Evolutionary conservation across 2,113 vertebrate species (phyloP).

Genomic region (Mixornis gularis): DNA sequence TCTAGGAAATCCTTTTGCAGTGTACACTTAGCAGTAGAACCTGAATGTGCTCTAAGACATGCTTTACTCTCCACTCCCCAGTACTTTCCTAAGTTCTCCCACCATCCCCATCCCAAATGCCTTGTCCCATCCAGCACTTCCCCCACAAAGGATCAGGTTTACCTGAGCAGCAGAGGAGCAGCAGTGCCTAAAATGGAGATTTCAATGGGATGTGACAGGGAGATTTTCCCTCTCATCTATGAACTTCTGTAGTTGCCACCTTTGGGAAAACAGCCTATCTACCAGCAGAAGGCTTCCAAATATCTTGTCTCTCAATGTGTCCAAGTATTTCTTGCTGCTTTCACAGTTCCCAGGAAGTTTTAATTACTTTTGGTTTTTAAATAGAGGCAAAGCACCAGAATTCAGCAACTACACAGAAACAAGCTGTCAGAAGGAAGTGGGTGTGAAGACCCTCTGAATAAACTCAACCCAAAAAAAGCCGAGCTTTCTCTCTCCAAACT

Average conservation of each 20-base stretch:
- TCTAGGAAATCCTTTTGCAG: slow-evolving; percentile 4
- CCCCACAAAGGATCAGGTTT: slow-evolving; percentile 49
- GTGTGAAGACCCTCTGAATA: slow-evolving; percentile 5
- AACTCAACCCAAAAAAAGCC: slow-evolving; percentile 3
- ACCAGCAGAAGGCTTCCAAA: slow-evolving; percentile 12
- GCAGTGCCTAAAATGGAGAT: slow-evolving; percentile 42
- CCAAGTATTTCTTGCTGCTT: slow-evolving; percentile 17
- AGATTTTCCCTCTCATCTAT: slow-evolving; percentile 35
- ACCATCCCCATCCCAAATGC: not conserved
- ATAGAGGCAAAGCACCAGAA: not conserved
- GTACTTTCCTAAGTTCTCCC: not conserved
- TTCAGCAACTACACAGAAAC: slow-evolving; percentile 35
- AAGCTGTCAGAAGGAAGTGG: not conserved
- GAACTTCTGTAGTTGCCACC: slow-evolving; percentile 33
- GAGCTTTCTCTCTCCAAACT: slow-evolving; percentile 11
- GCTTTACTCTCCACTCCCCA: not conserved
- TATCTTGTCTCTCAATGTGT: slow-evolving; percentile 20
- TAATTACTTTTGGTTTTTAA: slow-evolving; percentile 21
- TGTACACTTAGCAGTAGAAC: not conserved
- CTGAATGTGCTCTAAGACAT: not conserved
- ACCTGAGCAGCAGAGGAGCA: slow-evolving; percentile 56
- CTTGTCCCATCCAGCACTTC: not conserved
- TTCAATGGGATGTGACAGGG: slow-evolving; percentile 28
- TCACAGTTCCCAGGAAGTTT: slow-evolving; percentile 37
- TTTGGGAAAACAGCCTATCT: slow-evolving; percentile 38